These are phyloP conservation scores for Electrophaes corylata DNA, from an alignment of 2,888 invertebrate genomes.

Conservation along the genomic window DNA sequence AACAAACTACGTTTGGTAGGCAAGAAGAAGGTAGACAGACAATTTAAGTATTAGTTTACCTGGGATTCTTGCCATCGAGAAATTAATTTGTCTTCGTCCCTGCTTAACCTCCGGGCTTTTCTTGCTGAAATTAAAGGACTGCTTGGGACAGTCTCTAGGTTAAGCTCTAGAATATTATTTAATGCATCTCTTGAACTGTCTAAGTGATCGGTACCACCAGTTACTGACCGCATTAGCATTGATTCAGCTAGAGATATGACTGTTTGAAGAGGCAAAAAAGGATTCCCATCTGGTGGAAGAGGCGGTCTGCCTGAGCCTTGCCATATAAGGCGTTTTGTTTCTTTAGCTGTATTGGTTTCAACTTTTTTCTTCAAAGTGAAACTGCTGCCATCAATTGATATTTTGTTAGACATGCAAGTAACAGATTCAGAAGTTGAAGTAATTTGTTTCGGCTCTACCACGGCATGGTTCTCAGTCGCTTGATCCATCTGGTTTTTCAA, in stretches of 20 bases:
- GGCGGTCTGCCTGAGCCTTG: not conserved
- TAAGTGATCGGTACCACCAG: not conserved
- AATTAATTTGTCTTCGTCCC: constrained; percentile 70
- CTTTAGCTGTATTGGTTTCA: not conserved
- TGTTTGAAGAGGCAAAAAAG: constrained; percentile 8
- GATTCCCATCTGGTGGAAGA: not conserved
- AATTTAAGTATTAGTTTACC: constrained; percentile 52
- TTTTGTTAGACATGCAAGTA: not conserved
- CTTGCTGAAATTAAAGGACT: not conserved
- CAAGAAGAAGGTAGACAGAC: not conserved
- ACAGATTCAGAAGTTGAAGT: not conserved
- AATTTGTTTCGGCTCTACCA: constrained; percentile 3
- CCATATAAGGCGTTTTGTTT: not conserved
- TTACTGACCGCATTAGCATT: constrained; percentile 9
- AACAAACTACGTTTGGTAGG: no score
- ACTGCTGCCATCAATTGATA: constrained; percentile 1
- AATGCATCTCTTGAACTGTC: not conserved
- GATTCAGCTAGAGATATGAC: constrained; percentile 17
- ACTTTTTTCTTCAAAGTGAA: not conserved
- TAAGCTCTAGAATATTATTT: not conserved
- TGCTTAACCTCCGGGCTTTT: constrained; percentile 8
- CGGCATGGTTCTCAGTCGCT: constrained; percentile 18
- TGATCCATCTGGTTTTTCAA: constrained; percentile 72
- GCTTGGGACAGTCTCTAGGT: constrained; percentile 2
- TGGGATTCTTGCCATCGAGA: constrained; percentile 87